These are phyloP conservation scores for Unio pictorum DNA, from an alignment of 2,888 invertebrate species.

Conservation along the genomic window DNA sequence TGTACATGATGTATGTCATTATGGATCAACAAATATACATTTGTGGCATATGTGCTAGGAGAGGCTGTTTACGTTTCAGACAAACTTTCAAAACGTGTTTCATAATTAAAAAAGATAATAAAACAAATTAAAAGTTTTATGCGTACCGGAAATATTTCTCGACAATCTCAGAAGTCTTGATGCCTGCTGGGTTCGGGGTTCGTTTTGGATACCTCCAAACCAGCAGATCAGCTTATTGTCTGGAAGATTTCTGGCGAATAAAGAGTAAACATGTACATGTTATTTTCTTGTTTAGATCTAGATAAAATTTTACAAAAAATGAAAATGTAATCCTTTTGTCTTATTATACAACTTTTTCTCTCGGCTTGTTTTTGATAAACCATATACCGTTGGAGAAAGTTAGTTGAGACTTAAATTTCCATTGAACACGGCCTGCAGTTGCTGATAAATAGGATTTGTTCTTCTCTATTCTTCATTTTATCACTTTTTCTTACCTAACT, in stretches of 20 bases:
- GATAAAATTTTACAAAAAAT: neutral
- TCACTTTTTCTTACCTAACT: too few species aligned
- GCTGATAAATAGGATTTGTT: too few species aligned
- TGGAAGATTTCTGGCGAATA: conserved; percentile 18
- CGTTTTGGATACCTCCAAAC: conserved; percentile 41
- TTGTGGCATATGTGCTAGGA: too few species aligned
- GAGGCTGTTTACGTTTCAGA: neutral
- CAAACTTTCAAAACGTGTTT: neutral
- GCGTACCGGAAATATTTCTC: conserved; percentile 22
- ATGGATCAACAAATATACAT: too few species aligned
- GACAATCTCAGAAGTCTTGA: conserved; percentile 20
- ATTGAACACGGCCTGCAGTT: too few species aligned
- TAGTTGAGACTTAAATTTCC: too few species aligned
- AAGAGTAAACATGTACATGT: neutral
- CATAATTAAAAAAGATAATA: neutral
- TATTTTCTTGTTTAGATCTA: neutral
- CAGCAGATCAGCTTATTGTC: conserved; percentile 33
- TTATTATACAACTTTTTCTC: too few species aligned
- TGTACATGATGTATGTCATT: too few species aligned
- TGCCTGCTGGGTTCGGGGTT: conserved; percentile 27
- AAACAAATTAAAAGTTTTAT: neutral
- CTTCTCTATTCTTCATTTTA: too few species aligned
- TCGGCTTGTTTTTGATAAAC: too few species aligned
- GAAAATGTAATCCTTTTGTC: too few species aligned
- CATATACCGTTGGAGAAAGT: too few species aligned